Conservation (phyloP, 92 coral and sea anemone species). For the Palythoa heliodiscus region DNA sequence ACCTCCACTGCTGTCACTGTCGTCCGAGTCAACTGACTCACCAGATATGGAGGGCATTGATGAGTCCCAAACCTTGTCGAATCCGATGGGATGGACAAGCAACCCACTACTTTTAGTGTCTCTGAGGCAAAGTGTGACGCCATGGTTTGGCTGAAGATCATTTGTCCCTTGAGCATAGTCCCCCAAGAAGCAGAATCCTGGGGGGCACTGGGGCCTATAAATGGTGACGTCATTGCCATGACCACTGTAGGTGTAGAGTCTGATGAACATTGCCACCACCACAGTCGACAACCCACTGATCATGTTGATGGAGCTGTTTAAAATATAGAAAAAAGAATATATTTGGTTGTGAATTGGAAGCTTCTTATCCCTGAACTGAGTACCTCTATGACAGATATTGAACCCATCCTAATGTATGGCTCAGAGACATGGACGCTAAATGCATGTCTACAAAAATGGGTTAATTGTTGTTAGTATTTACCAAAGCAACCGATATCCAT, state of each 20-base stretch:
- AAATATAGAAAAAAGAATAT: background rate
- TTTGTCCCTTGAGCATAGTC: constrained; percentile 83
- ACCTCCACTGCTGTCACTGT: constrained; percentile 30
- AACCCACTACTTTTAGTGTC: constrained; percentile 39
- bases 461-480: no score
- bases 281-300: constrained; percentile 51
- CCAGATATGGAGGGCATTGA: constrained; percentile 42
- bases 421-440: no score
- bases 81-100: constrained; percentile 56
- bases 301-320: constrained; percentile 31
- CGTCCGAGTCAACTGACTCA: constrained; percentile 47
- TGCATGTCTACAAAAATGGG: no score
- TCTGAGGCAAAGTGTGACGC: constrained; percentile 66
- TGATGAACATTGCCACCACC: constrained; percentile 61
- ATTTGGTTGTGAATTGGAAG: background rate
- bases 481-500: no score
- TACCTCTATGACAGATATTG: no score
- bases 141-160: constrained; percentile 62
- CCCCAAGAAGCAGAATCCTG: constrained; percentile 77
- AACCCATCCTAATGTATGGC: no score
- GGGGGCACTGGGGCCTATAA: constrained; percentile 83
- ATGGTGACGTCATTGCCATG: constrained; percentile 65
- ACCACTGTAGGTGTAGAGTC: constrained; percentile 63
- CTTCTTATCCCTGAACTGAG: background rate
- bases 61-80: constrained; percentile 73